Conservation (phyloP, 92 coral and sea anemone species). For the Plumapathes pennacea region DNA sequence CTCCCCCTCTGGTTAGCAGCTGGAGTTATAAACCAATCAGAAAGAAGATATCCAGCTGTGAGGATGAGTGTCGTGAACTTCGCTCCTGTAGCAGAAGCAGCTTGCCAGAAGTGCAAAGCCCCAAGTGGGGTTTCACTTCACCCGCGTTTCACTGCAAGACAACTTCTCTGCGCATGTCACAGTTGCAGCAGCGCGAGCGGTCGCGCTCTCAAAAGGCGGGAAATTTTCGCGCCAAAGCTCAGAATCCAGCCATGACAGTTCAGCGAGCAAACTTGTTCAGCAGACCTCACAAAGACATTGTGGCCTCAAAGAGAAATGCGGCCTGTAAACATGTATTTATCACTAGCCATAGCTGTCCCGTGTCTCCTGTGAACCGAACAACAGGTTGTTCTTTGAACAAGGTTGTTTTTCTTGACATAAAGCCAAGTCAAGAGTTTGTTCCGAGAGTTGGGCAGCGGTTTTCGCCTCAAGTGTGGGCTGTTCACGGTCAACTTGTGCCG, state of each 20-base stretch:
- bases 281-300: conserved; percentile 13
- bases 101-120: background rate
- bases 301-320: background rate
- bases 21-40: conserved; percentile 47
- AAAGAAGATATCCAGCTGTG: too few species aligned
- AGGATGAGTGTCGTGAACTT: too few species aligned
- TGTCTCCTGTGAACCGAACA: too few species aligned
- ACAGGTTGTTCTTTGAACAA: too few species aligned
- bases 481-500: too few species aligned
- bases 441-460: background rate
- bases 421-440: background rate
- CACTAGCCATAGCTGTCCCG: conserved; percentile 2
- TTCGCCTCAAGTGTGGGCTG: background rate
- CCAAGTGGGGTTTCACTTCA: conserved; percentile 10
- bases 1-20: conserved; percentile 40
- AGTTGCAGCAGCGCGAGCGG: too few species aligned
- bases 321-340: background rate
- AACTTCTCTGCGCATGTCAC: conserved; percentile 5
- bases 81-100: too few species aligned
- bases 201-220: too few species aligned
- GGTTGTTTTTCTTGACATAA: conserved; percentile 1
- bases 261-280: conserved; percentile 2
- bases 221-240: too few species aligned
- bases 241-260: conserved; percentile 10
- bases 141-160: conserved; percentile 15